Conservation (phyloP, 2,113 vertebrate species). For the Passerina amoena region DNA sequence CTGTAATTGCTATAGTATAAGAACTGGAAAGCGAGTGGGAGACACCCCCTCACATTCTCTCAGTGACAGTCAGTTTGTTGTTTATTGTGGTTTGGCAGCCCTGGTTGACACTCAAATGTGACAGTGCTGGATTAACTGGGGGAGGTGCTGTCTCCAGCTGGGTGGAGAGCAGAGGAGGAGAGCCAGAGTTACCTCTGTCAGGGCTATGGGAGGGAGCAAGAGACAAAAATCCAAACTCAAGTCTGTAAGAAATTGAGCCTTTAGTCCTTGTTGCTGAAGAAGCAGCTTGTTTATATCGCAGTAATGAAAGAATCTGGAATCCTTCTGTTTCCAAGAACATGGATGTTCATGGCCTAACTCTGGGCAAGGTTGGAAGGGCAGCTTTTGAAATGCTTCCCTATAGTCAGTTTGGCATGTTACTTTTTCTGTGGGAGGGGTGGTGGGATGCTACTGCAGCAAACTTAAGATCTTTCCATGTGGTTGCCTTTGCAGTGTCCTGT, state of each 20-base stretch:
- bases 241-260: background rate
- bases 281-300: background rate
- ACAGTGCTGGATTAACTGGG: background rate
- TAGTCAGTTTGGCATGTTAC: background rate
- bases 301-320: background rate
- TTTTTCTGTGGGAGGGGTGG: background rate
- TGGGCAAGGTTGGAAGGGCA: background rate
- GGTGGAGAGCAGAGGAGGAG: background rate
- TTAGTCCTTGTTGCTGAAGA: background rate
- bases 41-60: background rate
- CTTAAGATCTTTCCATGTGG: fast-evolving
- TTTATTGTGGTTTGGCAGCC: background rate
- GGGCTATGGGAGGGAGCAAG: background rate
- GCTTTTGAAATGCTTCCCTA: background rate
- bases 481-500: background rate
- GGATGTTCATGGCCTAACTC: background rate
- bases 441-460: background rate
- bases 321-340: background rate
- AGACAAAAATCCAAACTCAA: background rate
- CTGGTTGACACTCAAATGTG: background rate
- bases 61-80: background rate
- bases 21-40: background rate
- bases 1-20: background rate
- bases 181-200: background rate
- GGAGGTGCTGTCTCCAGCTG: background rate